Percentiles rank a stretch among this genome's conserved stretches.
Evolutionary conservation across 2,888 invertebrate genomes (phyloP).

Genomic region (Latrodectus hesperus): DNA sequence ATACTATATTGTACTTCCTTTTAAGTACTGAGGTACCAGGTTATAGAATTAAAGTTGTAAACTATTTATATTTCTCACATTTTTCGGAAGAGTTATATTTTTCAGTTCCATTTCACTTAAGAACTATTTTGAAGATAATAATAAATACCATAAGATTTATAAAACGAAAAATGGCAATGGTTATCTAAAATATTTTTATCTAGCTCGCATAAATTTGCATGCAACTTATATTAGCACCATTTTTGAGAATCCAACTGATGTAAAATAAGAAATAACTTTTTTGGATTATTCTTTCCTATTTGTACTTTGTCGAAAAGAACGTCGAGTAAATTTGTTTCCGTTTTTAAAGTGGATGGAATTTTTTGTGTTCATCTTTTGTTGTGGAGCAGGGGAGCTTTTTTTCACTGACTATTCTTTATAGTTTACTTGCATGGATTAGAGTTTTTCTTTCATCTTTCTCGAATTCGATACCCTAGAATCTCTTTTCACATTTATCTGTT

Average conservation of each 20-base stretch:
- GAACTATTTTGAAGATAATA: background rate
- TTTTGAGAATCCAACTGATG: slow-evolving; percentile 22
- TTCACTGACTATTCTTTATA: background rate
- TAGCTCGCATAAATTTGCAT: background rate
- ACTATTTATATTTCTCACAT: background rate
- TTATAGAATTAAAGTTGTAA: background rate
- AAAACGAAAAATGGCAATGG: slow-evolving; percentile 21
- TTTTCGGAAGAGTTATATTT: background rate
- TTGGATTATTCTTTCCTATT: background rate
- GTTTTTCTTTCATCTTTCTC: slow-evolving; percentile 14
- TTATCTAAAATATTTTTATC: slow-evolving; percentile 17
- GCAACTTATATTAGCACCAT: slow-evolving; percentile 2
- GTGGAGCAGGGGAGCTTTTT: background rate
- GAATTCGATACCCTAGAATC: slow-evolving; percentile 44
- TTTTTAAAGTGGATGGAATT: background rate
- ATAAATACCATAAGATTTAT: background rate
- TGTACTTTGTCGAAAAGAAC: background rate
- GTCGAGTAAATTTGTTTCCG: background rate
- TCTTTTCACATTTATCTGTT: slow-evolving; percentile 39
- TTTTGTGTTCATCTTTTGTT: background rate
- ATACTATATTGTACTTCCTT: background rate
- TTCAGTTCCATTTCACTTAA: background rate
- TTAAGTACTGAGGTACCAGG: background rate
- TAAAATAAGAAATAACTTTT: slow-evolving; percentile 28
- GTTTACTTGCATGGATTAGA: slow-evolving; percentile 1